phyloP scores from a whole-genome alignment of 2,888 invertebrate species.

The Oegoconia quadripuncta region DNA sequence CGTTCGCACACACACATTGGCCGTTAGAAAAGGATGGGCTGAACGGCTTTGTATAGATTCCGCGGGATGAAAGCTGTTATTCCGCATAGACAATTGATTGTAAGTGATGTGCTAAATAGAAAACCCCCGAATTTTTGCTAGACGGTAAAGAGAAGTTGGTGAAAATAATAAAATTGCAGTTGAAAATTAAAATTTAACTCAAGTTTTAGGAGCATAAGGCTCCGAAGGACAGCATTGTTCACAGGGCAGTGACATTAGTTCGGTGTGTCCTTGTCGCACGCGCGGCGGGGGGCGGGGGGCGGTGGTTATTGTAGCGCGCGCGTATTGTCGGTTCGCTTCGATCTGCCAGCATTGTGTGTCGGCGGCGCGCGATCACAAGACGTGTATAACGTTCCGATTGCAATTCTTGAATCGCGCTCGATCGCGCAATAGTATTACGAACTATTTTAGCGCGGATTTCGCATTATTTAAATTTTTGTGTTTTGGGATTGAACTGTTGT shows the following conservation, averaged over 20 bases:
- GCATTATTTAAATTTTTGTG: constrained; percentile 39
- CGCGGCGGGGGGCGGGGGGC: constrained; percentile 62
- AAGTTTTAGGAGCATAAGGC: constrained; percentile 34
- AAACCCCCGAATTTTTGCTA: constrained; percentile 30
- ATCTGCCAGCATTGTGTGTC: constrained; percentile 77
- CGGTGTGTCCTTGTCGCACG: constrained; percentile 76
- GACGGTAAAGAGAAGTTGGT: constrained; percentile 13
- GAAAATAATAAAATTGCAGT: constrained; percentile 13
- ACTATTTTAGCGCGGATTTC: constrained; percentile 44
- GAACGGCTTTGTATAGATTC: constrained; percentile 74
- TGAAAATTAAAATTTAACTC: constrained; percentile 39
- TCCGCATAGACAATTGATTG: constrained; percentile 74
- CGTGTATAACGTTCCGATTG: constrained; percentile 50
- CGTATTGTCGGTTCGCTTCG: constrained; percentile 76
- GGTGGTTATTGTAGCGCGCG: constrained; percentile 76
- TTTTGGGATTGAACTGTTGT: constrained; percentile 48
- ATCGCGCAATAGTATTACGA: constrained; percentile 49
- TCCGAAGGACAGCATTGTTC: constrained; percentile 70
- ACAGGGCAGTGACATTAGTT: constrained; percentile 77
- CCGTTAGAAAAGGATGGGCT: constrained; percentile 72
- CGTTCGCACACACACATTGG: constrained; percentile 62
- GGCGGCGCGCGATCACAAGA: constrained; percentile 52
- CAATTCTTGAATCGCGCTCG: constrained; percentile 45
- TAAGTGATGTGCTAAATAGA: constrained; percentile 47
- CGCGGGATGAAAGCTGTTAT: constrained; percentile 66